Conservation (phyloP, 2,113 vertebrate species). For the Oenanthe melanoleuca region DNA sequence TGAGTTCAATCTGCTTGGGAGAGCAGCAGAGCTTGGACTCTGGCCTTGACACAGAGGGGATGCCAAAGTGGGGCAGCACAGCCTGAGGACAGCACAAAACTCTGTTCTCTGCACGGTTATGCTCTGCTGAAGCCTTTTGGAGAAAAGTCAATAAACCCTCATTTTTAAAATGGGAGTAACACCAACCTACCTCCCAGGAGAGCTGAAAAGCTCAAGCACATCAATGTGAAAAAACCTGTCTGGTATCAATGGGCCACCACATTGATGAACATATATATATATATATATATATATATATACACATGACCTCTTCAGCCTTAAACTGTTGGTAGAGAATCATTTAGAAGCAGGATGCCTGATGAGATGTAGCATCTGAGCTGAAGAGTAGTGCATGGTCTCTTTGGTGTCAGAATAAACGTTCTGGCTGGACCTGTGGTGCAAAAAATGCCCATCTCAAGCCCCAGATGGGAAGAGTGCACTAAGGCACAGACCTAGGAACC, state of each 20-base stretch:
- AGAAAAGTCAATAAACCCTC: not conserved
- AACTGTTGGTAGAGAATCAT: not conserved
- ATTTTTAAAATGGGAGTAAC: not conserved
- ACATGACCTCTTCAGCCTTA: not conserved
- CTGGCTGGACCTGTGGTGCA: not conserved
- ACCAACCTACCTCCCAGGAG: not conserved
- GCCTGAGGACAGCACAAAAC: not conserved
- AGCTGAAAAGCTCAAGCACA: not conserved
- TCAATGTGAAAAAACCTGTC: not conserved
- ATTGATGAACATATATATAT: no score
- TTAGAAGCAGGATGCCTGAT: not conserved
- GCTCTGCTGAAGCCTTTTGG: not conserved
- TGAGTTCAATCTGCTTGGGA: not conserved
- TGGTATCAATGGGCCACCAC: not conserved
- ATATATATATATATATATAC: no score
- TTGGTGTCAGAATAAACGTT: not conserved
- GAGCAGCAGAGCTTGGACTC: not conserved
- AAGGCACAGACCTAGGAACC: fast-evolving
- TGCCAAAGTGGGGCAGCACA: not conserved
- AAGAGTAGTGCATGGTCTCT: not conserved
- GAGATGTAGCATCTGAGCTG: not conserved
- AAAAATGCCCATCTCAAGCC: not conserved
- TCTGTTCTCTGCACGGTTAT: not conserved
- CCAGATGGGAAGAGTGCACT: not conserved
- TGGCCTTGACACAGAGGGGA: not conserved